Base-by-base conservation (phyloP, 1,140 invertebrate genomes). In the Portunus trituberculatus region DNA sequence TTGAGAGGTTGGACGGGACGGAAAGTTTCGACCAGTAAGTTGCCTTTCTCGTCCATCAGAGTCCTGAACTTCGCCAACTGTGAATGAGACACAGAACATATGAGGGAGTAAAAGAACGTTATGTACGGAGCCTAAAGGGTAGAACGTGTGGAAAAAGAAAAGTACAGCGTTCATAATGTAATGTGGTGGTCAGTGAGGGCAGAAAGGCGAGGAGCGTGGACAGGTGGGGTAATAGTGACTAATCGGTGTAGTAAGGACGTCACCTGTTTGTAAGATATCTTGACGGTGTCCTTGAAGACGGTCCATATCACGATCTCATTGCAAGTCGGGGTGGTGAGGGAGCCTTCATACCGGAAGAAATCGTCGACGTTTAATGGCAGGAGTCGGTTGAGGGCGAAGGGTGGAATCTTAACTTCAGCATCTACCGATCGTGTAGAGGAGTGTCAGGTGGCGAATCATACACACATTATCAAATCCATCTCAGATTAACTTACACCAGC, bases 241-340 rank as follows among this genome's bases (percentile, higher is more conserved):
- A 7, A 7, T 7, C 14, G 48, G 48, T 52, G 48, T 52, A 52
- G 52, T 59, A 59, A 59, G 10, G 52, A 20, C 39, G 52, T 59
- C 96, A 98, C 98, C 97, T 98, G 98, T 14, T 97, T 96, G 59
- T 97, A 96, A 0, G 98, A 98, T 52, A 98, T 97, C 0, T 97
- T 97, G 32, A 98, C 96, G 82, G 97, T 97, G 67, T 97, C 97
- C 0, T 97, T 97, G 93, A 98, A 97, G 4, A 98, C 97, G 8
- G 98, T 98, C 98, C 98, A 98, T 1, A 97, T 97, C 1, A 98
- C 98, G 31, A 97, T 97, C 96, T 98, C 98, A 83, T 97, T 97
- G 96, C 98, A 98, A 0, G 97, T 97, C 0, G 98, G 98, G 7
- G 98, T 98, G 0, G 98, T 98, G 76, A 98, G 97, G 0, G 98